Percentiles rank a stretch among this genome's conserved stretches.
phyloP scores from a whole-genome alignment of 92 coral and sea anemone species.

The Porites evermanni region DNA sequence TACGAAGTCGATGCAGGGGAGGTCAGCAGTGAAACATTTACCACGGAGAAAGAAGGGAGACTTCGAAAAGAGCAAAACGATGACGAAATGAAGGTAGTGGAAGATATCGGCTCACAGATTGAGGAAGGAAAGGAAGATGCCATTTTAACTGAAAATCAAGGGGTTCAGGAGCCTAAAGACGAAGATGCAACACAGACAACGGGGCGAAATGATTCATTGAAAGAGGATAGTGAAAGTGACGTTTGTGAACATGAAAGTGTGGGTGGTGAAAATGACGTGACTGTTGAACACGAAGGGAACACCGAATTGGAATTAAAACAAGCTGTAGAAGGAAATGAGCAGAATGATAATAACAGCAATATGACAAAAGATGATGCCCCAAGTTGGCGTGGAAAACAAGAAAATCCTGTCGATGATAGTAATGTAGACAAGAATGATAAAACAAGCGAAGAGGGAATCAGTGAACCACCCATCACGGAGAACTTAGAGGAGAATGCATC shows the following conservation, averaged over 20 bases:
- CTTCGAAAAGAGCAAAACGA: neutral
- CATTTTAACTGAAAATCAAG: neutral
- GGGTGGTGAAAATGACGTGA: neutral
- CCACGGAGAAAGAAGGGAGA: neutral
- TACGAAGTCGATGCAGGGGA: neutral
- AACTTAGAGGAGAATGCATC: neutral
- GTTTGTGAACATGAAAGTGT: neutral
- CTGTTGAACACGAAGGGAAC: neutral
- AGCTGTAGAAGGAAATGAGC: neutral
- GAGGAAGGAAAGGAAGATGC: neutral
- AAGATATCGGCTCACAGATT: neutral
- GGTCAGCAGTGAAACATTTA: neutral
- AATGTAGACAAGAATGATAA: neutral
- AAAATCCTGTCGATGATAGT: neutral
- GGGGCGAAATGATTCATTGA: neutral
- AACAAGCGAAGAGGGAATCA: neutral
- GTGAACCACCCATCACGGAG: neutral
- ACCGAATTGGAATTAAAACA: neutral
- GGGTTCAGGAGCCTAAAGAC: conserved; percentile 14
- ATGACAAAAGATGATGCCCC: neutral
- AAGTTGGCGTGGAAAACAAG: neutral
- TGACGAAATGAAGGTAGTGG: neutral
- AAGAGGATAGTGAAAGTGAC: neutral
- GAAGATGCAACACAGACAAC: conserved; percentile 34
- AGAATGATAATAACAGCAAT: neutral